Evolutionary conservation across 30 jellyfish, hydroid and myxozoan species (phyloP), one percentile per base, ranked within the genome.

Genomic region (Cassiopea xamachana): DNA sequence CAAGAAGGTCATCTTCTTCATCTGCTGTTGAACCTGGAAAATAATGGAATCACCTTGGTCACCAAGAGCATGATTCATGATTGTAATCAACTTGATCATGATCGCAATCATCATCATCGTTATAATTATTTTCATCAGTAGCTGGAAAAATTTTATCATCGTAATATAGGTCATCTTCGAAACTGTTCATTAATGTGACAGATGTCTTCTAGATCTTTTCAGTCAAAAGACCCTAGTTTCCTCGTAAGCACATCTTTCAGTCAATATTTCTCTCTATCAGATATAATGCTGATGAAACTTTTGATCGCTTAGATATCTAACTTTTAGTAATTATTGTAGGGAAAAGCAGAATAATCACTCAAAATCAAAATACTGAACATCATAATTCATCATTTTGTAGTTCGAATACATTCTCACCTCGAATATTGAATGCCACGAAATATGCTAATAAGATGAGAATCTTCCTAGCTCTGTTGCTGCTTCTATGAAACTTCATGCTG

Each of bases 1-100:
- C 94, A 4, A 91, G 92, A n/a, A 91, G 16, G 0, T 91, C 97
- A 67, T 91, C 97, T 70, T 84, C 97, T 79, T 91, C 97, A 47
- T 91, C 89, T n/a, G 75, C 44, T 6, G 27, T 19, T 43, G 55
- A 71, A 19, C 58, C 80, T 71, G 51, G 39, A 71, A 71, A 64
- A 64, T 14, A 64, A 64, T 4, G 74, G 15, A 64, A 64, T 64
- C 74, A 64, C 15, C 15, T 64, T 4, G 39, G 43, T 64, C 74
- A 64, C 15, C 15, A 14, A 5, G 6, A 14, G 8, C 74, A 64
- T 13, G 6, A 64, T 16, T 27, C 8, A 55, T 55, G 64, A 55
- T 55, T 55, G 64, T 55, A 27, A 27, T 27, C 39, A 27, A 27
- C 39, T 27, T 59, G 13, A 59, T 59, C 69, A 59, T 59, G 13